Conservation (phyloP, 1,140 invertebrate genomes). For the Zaprionus capensis region DNA sequence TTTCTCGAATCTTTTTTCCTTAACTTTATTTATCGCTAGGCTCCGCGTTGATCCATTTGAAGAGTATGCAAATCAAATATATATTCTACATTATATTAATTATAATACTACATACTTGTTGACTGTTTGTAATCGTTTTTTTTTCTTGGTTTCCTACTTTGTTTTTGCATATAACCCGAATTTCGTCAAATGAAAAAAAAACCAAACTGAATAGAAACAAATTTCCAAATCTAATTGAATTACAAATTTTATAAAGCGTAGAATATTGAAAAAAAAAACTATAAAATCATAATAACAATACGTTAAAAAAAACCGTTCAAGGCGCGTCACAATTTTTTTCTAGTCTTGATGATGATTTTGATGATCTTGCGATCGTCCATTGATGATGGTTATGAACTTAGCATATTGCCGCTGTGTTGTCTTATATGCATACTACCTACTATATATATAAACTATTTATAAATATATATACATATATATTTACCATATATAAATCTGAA, state of each 20-base stretch:
- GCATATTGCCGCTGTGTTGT: constrained; percentile 82
- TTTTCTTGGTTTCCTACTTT: constrained; percentile 37
- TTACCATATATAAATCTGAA: constrained; percentile 36
- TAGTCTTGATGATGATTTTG: constrained; percentile 69
- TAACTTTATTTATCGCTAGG: constrained; percentile 47
- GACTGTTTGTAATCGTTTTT: constrained; percentile 64
- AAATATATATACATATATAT: constrained; percentile 63
- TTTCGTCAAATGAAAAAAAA: constrained; percentile 21
- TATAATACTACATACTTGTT: constrained; percentile 58
- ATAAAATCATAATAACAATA: constrained; percentile 35
- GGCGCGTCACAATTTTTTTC: constrained; percentile 63
- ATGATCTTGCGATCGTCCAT: constrained; percentile 47
- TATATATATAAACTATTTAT: constrained; percentile 56
- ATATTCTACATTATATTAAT: constrained; percentile 62
- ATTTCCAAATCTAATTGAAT: constrained; percentile 39
- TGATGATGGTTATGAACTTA: constrained; percentile 66
- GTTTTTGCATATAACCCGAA: constrained; percentile 65
- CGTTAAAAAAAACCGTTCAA: constrained; percentile 39
- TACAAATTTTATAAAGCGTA: constrained; percentile 44
- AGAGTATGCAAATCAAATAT: constrained; percentile 57
- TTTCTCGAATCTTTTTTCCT: constrained; percentile 20
- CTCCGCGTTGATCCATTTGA: constrained; percentile 61
- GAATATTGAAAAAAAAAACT: constrained; percentile 24
- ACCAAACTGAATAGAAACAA: constrained; percentile 24
- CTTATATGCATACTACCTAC: constrained; percentile 77